phyloP scores from a whole-genome alignment of 2,797 vertebrate genomes.

The Phoebastria nigripes region DNA sequence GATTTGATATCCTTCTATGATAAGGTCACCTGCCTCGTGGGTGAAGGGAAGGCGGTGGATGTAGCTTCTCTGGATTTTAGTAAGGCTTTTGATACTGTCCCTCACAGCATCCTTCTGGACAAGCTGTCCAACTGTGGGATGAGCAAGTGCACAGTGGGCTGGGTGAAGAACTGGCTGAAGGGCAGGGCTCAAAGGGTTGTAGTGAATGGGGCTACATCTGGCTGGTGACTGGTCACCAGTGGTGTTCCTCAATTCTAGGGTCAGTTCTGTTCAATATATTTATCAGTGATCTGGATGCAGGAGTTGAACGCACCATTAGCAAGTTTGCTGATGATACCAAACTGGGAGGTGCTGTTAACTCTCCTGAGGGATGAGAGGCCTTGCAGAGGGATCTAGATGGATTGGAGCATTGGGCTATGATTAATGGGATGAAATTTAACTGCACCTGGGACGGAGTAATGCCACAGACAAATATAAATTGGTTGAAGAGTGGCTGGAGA shows the following conservation, averaged over 20 bases:
- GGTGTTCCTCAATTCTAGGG: background rate
- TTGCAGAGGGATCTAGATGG: background rate
- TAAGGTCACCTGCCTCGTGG: too few species aligned
- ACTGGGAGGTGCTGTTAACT: background rate
- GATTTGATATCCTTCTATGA: background rate
- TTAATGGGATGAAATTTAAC: background rate
- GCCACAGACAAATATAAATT: too few species aligned
- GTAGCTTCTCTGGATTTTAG: background rate
- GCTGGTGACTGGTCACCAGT: rapidly evolving
- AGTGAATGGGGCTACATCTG: background rate
- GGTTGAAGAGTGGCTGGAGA: background rate
- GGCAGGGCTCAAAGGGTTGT: background rate
- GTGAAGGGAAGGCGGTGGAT: rapidly evolving
- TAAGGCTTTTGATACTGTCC: background rate
- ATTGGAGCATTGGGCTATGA: background rate
- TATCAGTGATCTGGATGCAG: background rate
- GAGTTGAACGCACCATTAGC: background rate
- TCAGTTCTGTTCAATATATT: background rate
- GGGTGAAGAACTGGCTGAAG: background rate
- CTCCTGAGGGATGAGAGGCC: background rate
- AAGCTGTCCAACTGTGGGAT: background rate
- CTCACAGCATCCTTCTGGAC: background rate
- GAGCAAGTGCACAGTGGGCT: rapidly evolving
- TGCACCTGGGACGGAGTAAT: background rate
- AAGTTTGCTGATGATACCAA: background rate